Base-by-base conservation (phyloP, 2,113 vertebrate genomes). In the Cyphomyrus discorhynchus region DNA sequence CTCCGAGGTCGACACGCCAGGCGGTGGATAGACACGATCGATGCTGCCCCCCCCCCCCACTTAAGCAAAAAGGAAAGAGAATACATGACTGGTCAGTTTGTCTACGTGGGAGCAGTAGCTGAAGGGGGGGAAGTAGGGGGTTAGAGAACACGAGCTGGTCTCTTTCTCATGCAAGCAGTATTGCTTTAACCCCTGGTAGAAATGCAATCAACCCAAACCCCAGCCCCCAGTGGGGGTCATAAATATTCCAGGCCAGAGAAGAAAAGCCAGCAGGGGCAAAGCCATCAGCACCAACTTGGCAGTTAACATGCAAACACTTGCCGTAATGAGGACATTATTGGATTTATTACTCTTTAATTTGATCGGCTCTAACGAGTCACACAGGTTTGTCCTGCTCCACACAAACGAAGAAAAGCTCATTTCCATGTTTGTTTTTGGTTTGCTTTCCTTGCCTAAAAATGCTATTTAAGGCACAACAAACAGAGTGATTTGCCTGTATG, bases 281-380 rank as follows among this genome's bases (percentile, higher is more conserved):
- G 95, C 95, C 94, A 96, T 96, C 95, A 95, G 95, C 94, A 92
- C 94, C 95, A 95, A 94, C 95, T 95, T 96, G 93, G 45, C 93
- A 91, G 95, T 94, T 96, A 96, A 96, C 96, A 96, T 96, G 96
- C 95, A 96, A 96, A 96, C 95, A 96, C 94, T 95, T 95, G 92
- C 93, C 66, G 96, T 95, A 96, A 96, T 96, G 93, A 47, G 95
- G 93, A 95, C 94, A 96, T 96, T 94, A 96, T 39, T 87, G 94
- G 95, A 95, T 96, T 96, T 95, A 96, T 95, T 96, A 95, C 96
- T 94, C 94, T 92, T 91, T 93, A 94, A 96, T 96, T 96, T 95
- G 95, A 96, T 92, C 88, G 82, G 95, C 93, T 91, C 92, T 90
- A 91, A 92, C 93, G 39, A 62, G 58, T 10, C 10, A 3, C 39